A percentile compares a stretch with the other conserved stretches of the same genome.
Conservation (phyloP, 2,797 vertebrate species). For the Phoeniculus purpureus region DNA sequence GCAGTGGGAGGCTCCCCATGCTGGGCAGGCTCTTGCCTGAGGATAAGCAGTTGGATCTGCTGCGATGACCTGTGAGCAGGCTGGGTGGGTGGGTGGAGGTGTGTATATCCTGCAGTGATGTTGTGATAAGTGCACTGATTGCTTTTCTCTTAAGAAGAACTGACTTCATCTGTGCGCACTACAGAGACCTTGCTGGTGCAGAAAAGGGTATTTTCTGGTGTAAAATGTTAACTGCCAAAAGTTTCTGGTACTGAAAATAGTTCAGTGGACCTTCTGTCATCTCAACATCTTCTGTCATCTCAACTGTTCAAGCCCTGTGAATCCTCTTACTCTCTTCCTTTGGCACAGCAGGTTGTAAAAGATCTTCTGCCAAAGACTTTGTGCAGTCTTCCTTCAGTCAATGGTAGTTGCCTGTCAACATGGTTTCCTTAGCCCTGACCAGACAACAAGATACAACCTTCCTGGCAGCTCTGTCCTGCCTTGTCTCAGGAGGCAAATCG, state of each 20-base stretch:
- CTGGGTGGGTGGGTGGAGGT: background rate
- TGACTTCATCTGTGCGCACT: background rate
- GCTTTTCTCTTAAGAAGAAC: background rate
- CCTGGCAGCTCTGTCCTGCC: slow-evolving; percentile 27
- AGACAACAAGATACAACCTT: background rate
- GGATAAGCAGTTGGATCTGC: background rate
- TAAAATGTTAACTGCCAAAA: background rate
- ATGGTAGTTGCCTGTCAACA: background rate
- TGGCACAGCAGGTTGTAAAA: slow-evolving; percentile 9
- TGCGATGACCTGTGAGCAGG: background rate
- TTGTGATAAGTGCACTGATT: background rate
- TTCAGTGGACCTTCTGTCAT: slow-evolving; percentile 12
- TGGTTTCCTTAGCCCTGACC: background rate
- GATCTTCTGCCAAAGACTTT: slow-evolving; percentile 30
- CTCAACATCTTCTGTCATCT: slow-evolving; percentile 4
- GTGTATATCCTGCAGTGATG: background rate
- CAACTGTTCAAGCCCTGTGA: background rate
- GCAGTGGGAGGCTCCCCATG: background rate
- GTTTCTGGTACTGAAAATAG: background rate
- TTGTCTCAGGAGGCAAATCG: background rate
- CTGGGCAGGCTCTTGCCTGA: background rate
- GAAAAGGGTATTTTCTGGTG: background rate
- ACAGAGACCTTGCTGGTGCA: background rate
- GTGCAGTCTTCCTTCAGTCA: background rate
- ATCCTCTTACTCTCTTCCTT: slow-evolving; percentile 24